Evolutionary conservation across 2,797 vertebrate genomes (phyloP), one percentile per base, ranked within the genome.

Genomic region (Anomalospiza imberbis): DNA sequence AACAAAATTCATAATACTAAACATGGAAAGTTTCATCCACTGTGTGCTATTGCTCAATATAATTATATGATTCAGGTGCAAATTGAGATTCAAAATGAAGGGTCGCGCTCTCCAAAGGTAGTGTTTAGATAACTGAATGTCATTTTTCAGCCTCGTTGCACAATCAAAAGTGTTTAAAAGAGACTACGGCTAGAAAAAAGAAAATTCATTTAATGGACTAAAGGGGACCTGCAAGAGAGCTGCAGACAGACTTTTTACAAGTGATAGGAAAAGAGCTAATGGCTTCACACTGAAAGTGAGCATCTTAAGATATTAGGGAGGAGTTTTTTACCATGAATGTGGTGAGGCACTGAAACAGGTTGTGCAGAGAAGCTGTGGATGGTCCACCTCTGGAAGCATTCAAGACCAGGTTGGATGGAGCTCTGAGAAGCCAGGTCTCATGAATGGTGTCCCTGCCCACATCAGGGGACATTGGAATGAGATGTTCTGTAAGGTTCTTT

Each of bases 91-190:
- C 48, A 67, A 85, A 93, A 91, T 53, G 48, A 86, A 88, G 18
- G n/a, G 12, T 8, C 42, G 44, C 19, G 12, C 14, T 95, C 36
- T 72, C 66, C 22, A 13, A 7, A 38, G 38, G 38, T 40, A 40
- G 8, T 68, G 62, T 78, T 91, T 83, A 63, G n/a, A n/a, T 63
- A 70, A 31, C 55, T 93, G 17, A 32, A 20, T 82, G 79, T 45
- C 40, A 88, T 90, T 93, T 73, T 90, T 95, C 83, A 93, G 45
- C 60, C 53, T 89, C 24, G 38, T 28, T 92, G 57, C 74, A 67
- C 71, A 44, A 62, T 72, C 28, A 66, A 22, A 88, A 90, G 42
- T n/a, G 16, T 79, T 60, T 70, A 62, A 88, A 81, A 66, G 21
- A 47, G 21, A 76, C 42, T 65, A 17, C 2, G 47, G n/a, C 32